phyloP scores from a whole-genome alignment of 2,797 vertebrate genomes.

The Cynodonichthys magdalenae region DNA sequence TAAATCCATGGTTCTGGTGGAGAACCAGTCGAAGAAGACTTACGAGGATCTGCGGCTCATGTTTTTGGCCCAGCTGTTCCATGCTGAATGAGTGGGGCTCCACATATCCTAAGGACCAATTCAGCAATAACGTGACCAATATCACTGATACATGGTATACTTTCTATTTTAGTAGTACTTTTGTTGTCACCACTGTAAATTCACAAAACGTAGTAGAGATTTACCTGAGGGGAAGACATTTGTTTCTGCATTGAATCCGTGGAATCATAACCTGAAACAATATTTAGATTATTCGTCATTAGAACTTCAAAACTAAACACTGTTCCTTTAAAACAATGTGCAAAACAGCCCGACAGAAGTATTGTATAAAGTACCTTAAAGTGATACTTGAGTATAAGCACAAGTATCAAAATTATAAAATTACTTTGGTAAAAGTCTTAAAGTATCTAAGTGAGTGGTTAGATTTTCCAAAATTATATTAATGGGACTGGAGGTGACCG shows the following conservation, averaged over 20 bases:
- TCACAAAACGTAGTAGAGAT: neutral
- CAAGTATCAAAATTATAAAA: too few relatives aligned
- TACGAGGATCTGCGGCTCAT: conserved; percentile 82
- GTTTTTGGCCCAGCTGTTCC: conserved; percentile 77
- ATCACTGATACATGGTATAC: neutral
- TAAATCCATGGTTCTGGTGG: neutral
- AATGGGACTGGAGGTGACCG: too few relatives aligned
- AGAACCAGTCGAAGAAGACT: conserved; percentile 54
- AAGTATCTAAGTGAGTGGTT: too few relatives aligned
- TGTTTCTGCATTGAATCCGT: conserved; percentile 78
- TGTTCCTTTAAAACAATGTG: too few relatives aligned
- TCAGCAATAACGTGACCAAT: neutral
- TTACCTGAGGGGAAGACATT: conserved; percentile 84
- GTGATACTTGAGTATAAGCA: too few relatives aligned
- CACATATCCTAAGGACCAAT: conserved; percentile 65
- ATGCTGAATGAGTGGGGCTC: conserved; percentile 69
- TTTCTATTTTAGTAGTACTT: neutral
- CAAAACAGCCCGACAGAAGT: too few relatives aligned
- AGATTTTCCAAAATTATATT: too few relatives aligned
- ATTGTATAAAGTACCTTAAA: too few relatives aligned
- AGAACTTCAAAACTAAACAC: too few relatives aligned
- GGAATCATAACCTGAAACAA: conserved; percentile 81
- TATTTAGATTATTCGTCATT: conserved; percentile 1
- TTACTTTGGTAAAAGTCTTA: too few relatives aligned
- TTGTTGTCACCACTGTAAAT: neutral